phyloP scores from a whole-genome alignment of 2,888 invertebrate genomes.

The Fragum fragum region DNA sequence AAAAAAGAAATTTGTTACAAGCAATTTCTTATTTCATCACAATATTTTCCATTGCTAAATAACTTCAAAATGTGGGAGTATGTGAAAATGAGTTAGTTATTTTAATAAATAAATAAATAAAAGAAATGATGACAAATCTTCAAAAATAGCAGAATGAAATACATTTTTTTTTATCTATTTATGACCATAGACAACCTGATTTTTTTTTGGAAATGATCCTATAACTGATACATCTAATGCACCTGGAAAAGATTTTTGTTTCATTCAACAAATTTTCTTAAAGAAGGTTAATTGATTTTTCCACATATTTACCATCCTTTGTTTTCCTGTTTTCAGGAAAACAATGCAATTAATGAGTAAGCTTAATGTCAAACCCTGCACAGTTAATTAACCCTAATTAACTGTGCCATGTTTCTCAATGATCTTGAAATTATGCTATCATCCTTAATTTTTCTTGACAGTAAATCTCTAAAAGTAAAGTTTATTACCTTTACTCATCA shows the following conservation, averaged over 20 bases:
- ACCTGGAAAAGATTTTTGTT: too few relatives aligned
- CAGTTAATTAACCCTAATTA: background rate
- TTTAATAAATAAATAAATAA: too few relatives aligned
- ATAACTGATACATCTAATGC: too few relatives aligned
- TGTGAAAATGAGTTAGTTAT: too few relatives aligned
- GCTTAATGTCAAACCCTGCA: background rate
- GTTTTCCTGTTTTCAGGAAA: background rate
- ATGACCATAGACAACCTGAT: too few relatives aligned
- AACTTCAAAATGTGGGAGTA: too few relatives aligned
- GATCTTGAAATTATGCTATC: background rate
- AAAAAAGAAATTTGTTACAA: background rate
- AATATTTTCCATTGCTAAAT: background rate
- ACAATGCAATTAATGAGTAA: constrained; percentile 1
- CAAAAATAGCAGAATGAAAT: too few relatives aligned
- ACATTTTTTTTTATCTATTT: too few relatives aligned
- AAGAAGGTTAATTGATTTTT: background rate
- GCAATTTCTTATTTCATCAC: background rate
- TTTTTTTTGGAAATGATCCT: too few relatives aligned
- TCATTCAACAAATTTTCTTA: too few relatives aligned
- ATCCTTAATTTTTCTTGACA: background rate
- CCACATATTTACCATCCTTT: background rate
- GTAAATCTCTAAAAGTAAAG: background rate
- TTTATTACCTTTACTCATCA: background rate
- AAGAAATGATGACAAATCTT: too few relatives aligned
- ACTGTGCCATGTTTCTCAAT: background rate